Conservation (phyloP, 2,888 invertebrate species). For the Drosophila demipolita region DNA sequence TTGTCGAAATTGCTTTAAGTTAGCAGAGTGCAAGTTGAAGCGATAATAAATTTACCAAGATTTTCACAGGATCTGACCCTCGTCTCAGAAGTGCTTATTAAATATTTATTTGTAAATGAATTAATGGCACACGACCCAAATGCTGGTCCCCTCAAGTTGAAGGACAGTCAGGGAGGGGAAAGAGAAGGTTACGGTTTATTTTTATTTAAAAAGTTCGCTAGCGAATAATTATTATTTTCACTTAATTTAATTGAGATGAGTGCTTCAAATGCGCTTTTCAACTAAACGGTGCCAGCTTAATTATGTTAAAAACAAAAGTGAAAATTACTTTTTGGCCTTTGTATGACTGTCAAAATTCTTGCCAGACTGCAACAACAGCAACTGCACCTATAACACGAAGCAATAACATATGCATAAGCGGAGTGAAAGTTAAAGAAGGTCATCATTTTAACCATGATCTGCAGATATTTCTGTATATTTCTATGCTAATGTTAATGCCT, state of each 20-base stretch:
- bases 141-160: background rate
- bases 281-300: slow-evolving; percentile 52
- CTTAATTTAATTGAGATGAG: slow-evolving; percentile 69
- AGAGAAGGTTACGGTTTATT: background rate
- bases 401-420: slow-evolving; percentile 40
- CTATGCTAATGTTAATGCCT: slow-evolving; percentile 56
- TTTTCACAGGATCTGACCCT: slow-evolving; percentile 37
- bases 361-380: slow-evolving; percentile 48
- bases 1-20: background rate
- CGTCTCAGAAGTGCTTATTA: slow-evolving; percentile 51
- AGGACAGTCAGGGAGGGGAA: background rate
- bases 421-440: slow-evolving; percentile 65
- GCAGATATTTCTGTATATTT: background rate
- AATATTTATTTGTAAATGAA: slow-evolving; percentile 70
- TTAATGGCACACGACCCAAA: slow-evolving; percentile 32
- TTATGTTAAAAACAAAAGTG: slow-evolving; percentile 66
- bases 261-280: slow-evolving; percentile 35
- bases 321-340: slow-evolving; percentile 54
- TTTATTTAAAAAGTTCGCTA: slow-evolving; percentile 32
- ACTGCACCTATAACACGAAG: slow-evolving; percentile 20
- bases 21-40: background rate
- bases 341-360: slow-evolving; percentile 58
- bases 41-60: slow-evolving; percentile 36
- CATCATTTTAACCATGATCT: slow-evolving; percentile 11
- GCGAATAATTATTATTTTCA: slow-evolving; percentile 66